Conservation (phyloP, 2,113 vertebrate species). For the Phyllostomus hastatus region DNA sequence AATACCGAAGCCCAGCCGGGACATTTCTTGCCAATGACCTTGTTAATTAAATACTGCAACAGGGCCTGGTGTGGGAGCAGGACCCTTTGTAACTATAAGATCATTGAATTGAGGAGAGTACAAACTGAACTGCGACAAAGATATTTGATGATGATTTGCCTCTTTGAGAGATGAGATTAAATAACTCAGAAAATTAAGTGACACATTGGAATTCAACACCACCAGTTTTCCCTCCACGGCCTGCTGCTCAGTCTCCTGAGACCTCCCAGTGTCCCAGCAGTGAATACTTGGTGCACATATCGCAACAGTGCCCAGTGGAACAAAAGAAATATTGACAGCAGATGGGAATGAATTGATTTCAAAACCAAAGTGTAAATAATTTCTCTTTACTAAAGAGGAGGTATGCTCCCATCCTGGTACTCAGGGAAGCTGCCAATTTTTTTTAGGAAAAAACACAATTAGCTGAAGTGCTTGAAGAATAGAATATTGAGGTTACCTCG, state of each 20-base stretch:
- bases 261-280: background rate
- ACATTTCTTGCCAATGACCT: background rate
- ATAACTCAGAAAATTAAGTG: slow-evolving; percentile 35
- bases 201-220: background rate
- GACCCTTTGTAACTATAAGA: background rate
- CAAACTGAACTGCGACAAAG: slow-evolving; percentile 30
- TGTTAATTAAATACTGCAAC: background rate
- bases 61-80: background rate
- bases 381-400: background rate
- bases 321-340: background rate
- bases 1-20: background rate
- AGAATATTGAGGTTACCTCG: background rate
- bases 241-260: background rate
- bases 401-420: background rate
- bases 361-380: background rate
- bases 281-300: background rate
- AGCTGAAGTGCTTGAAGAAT: background rate
- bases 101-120: slow-evolving; percentile 34
- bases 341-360: background rate
- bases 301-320: background rate
- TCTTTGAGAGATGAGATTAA: slow-evolving; percentile 29
- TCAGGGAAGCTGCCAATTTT: background rate
- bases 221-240: background rate
- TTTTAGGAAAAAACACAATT: background rate
- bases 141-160: slow-evolving; percentile 41